These are phyloP conservation scores for Echinometra lucunter DNA, from an alignment of 53 echinoderm and acorn worm species.

Conservation along the genomic window DNA sequence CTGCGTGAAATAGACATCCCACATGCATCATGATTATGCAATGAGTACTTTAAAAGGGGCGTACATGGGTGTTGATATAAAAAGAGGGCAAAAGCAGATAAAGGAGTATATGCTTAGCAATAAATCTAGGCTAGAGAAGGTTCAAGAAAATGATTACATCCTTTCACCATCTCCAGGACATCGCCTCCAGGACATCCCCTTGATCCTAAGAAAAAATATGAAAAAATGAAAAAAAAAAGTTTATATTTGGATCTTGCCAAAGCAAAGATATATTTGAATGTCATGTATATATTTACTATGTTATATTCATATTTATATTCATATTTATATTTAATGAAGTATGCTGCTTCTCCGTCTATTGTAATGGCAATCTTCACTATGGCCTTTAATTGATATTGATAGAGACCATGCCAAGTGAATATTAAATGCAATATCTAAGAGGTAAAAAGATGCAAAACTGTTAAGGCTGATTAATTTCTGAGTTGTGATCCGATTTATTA, in stretches of 20 bases:
- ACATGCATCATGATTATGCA: not conserved
- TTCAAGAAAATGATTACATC: not conserved
- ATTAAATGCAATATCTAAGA: not conserved
- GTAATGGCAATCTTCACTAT: not conserved
- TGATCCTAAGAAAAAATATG: not conserved
- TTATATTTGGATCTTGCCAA: not conserved
- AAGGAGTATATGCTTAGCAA: too few relatives aligned
- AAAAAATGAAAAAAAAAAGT: not conserved
- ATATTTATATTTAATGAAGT: not conserved
- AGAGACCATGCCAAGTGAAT: not conserved
- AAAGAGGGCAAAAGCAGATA: not conserved
- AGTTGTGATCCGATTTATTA: not conserved
- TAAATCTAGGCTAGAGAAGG: not conserved
- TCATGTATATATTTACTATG: not conserved
- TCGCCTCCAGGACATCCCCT: too few relatives aligned
- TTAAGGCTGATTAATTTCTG: not conserved
- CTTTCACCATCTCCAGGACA: not conserved
- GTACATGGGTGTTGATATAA: not conserved
- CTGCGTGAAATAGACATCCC: not conserved
- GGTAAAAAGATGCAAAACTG: not conserved
- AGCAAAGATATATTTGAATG: conserved; percentile 11
- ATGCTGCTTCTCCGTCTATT: not conserved
- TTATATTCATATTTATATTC: conserved; percentile 29
- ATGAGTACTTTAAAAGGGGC: not conserved
- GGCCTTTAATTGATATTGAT: not conserved